Percentiles rank a stretch among this genome's conserved stretches.
phyloP scores from a whole-genome alignment of 92 coral and sea anemone species.

The Epizoanthus fatuus region DNA sequence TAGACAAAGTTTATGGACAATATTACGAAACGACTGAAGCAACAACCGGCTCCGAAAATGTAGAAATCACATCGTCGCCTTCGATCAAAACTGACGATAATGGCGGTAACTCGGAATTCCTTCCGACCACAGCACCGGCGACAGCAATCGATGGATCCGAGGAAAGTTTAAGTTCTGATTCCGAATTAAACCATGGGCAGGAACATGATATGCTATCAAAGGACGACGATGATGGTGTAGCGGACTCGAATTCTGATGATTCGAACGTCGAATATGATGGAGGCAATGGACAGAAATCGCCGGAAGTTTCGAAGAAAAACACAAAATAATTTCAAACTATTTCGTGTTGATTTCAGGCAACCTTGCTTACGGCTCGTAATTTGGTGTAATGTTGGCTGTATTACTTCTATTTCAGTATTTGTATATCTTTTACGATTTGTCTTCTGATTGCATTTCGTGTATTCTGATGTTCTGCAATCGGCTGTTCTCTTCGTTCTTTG shows the following conservation, averaged over 20 bases:
- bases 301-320: conserved; percentile 31
- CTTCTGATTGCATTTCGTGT: conserved; percentile 10
- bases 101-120: conserved; percentile 17
- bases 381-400: neutral
- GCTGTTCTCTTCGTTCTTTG: neutral
- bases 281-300: neutral
- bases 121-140: conserved; percentile 24
- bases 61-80: conserved; percentile 2
- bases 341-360: neutral
- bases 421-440: conserved; percentile 16
- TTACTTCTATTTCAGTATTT: conserved; percentile 1
- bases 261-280: neutral
- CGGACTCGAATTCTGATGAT: neutral
- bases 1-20: conserved; percentile 31
- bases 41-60: conserved; percentile 1
- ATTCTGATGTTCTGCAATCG: conserved; percentile 10
- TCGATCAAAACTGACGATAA: neutral
- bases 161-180: conserved; percentile 27
- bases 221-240: neutral
- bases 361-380: neutral
- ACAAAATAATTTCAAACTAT: neutral
- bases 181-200: neutral
- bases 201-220: conserved; percentile 18
- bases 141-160: conserved; percentile 38
- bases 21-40: conserved; percentile 14